phyloP scores from a whole-genome alignment of 1,140 invertebrate species.

The Neotoxoptera formosana region DNA sequence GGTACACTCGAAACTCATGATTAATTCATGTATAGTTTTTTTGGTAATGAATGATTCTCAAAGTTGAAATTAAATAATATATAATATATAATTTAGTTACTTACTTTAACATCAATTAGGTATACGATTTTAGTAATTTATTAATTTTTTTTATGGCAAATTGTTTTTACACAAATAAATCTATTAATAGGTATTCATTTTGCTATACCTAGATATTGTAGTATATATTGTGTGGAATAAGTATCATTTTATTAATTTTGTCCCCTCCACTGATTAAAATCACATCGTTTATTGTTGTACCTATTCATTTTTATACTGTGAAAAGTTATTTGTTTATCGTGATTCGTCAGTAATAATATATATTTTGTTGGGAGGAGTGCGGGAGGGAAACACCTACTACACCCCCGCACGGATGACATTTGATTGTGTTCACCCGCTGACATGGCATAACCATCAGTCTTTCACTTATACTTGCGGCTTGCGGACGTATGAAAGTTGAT shows the following conservation, averaged over 20 bases:
- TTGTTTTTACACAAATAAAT: constrained; percentile 2
- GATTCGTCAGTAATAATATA: neutral
- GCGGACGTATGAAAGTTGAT: constrained; percentile 26
- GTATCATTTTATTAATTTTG: neutral
- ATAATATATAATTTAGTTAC: neutral
- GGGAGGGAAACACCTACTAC: neutral
- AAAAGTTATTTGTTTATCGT: neutral
- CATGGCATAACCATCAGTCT: constrained; percentile 29
- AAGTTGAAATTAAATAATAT: neutral
- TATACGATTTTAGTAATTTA: neutral
- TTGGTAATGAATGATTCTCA: neutral
- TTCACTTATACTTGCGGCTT: constrained; percentile 1
- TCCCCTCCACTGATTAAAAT: neutral
- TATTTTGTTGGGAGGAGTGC: neutral
- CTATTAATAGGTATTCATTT: neutral
- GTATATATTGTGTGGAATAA: too few relatives aligned
- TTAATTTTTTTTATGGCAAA: neutral
- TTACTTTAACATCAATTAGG: too few relatives aligned
- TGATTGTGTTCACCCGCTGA: constrained; percentile 20
- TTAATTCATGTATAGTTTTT: neutral
- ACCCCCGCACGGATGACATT: neutral
- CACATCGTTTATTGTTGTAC: neutral
- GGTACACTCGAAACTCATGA: neutral
- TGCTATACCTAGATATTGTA: neutral
- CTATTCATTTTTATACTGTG: neutral